Evolutionary conservation across 2,888 invertebrate species (phyloP).

Genomic region (Orthonevra nobilis): DNA sequence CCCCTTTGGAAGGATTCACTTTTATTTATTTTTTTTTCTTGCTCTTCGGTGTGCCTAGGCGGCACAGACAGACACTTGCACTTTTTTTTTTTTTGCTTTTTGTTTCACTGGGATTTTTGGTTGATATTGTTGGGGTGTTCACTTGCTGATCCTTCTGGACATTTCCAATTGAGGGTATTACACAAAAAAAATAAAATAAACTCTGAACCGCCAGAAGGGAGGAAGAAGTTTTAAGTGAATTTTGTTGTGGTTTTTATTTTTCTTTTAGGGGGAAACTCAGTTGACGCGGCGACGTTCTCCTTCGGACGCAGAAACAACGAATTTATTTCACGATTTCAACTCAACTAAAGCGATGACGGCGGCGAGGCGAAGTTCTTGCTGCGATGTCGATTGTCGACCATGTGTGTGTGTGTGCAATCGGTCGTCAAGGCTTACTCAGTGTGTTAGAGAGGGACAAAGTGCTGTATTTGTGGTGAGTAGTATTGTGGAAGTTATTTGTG

Average conservation of each 20-base stretch:
- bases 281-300: conserved; percentile 59
- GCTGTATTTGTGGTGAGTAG: conserved; percentile 22
- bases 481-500: background rate
- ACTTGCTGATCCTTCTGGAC: conserved; percentile 37
- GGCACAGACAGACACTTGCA: conserved; percentile 69
- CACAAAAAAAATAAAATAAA: too few species aligned
- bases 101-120: conserved; percentile 32
- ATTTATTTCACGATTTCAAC: conserved; percentile 66
- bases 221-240: background rate
- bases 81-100: conserved; percentile 47
- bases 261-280: conserved; percentile 3
- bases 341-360: conserved; percentile 58
- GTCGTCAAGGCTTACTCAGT: background rate
- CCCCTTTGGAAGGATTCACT: conserved; percentile 23
- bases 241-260: conserved; percentile 11
- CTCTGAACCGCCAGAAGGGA: background rate
- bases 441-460: conserved; percentile 34
- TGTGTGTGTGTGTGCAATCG: conserved; percentile 1
- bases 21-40: too few species aligned
- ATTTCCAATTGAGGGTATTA: conserved; percentile 23
- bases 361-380: too few species aligned
- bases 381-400: conserved; percentile 12
- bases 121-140: too few species aligned
- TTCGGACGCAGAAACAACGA: conserved; percentile 63
- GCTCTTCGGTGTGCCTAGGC: conserved; percentile 45